Conservation (phyloP, 2,113 vertebrate genomes). For the Mola mola region DNA sequence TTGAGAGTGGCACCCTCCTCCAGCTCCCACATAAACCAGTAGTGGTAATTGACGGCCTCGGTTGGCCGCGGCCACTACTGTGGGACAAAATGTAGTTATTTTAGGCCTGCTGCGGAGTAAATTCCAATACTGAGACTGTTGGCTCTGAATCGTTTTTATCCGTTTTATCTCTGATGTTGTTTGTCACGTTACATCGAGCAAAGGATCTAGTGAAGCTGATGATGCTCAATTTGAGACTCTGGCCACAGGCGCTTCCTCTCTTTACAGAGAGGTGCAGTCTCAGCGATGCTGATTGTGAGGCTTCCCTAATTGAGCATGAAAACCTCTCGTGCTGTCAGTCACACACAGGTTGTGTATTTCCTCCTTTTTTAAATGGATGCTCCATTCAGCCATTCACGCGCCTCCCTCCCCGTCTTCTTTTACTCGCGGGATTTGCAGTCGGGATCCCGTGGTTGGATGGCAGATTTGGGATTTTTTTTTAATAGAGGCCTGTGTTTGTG, state of each 20-base stretch:
- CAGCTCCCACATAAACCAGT: constrained; percentile 32
- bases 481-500: constrained; percentile 68
- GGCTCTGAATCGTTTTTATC: constrained; percentile 14
- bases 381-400: constrained; percentile 46
- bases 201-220: constrained; percentile 16
- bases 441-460: constrained; percentile 65
- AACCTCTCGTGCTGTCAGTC: constrained; percentile 60
- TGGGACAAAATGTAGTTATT: constrained; percentile 23
- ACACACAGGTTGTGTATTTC: constrained; percentile 55
- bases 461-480: constrained; percentile 57
- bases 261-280: constrained; percentile 22
- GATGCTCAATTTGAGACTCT: constrained; percentile 28
- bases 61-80: constrained; percentile 36
- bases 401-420: constrained; percentile 22
- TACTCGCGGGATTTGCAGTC: constrained; percentile 48
- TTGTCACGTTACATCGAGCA: constrained; percentile 28
- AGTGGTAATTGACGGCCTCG: constrained; percentile 34
- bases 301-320: constrained; percentile 69
- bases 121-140: constrained; percentile 8
- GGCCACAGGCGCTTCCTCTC: constrained; percentile 20
- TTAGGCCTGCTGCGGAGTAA: constrained; percentile 39
- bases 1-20: constrained; percentile 28
- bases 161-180: constrained; percentile 25
- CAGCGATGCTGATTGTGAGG: constrained; percentile 41
- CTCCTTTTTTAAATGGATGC: constrained; percentile 31